Evolutionary conservation across 2,888 invertebrate species (phyloP).

Genomic region (Heteromyza rotundicornis): DNA sequence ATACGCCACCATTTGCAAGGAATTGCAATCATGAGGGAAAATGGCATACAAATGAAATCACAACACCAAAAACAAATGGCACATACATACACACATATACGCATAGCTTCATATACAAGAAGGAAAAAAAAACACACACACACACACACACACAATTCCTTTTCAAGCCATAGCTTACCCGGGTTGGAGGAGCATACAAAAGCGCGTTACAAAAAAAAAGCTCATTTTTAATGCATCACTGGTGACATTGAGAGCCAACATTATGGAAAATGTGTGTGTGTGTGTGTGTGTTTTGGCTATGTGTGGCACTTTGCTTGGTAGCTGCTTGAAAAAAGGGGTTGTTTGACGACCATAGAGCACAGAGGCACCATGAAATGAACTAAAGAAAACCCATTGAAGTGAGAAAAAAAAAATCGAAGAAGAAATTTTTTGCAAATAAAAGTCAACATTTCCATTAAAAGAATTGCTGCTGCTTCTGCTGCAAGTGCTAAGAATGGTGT

Average conservation of each 20-base stretch:
- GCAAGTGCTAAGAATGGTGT: not conserved
- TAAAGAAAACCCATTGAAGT: not conserved
- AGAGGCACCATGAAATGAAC: too few relatives aligned
- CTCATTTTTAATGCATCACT: not conserved
- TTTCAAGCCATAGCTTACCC: not conserved
- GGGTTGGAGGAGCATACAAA: too few relatives aligned
- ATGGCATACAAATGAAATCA: too few relatives aligned
- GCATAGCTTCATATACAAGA: not conserved
- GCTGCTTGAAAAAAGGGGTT: too few relatives aligned
- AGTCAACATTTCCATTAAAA: not conserved
- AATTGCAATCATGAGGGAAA: too few relatives aligned
- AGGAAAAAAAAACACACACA: too few relatives aligned
- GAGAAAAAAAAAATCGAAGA: not conserved
- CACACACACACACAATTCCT: too few relatives aligned
- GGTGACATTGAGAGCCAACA: not conserved
- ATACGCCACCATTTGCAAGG: too few relatives aligned
- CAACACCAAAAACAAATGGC: not conserved
- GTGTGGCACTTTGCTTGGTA: too few relatives aligned
- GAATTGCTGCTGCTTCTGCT: too few relatives aligned
- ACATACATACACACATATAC: not conserved
- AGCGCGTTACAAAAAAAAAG: not conserved
- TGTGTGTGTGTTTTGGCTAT: conserved; percentile 14
- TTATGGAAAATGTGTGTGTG: conserved; percentile 1
- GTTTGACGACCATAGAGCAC: too few relatives aligned
- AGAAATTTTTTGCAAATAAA: not conserved